Conservation (phyloP, 2,888 invertebrate genomes). For the Odontomyia ornata region DNA sequence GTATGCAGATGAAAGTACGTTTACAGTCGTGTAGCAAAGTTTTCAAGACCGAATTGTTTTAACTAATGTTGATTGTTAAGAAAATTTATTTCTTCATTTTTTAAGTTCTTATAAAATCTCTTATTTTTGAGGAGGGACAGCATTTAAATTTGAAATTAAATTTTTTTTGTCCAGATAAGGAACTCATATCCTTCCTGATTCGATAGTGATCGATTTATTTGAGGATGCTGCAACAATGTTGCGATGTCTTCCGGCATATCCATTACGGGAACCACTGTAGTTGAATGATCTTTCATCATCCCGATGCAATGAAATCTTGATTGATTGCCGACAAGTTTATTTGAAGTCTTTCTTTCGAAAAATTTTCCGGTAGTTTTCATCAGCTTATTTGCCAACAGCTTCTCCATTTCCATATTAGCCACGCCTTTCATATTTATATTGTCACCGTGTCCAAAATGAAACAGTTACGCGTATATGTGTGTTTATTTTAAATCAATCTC, state of each 20-base stretch:
- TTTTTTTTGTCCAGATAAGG: no score
- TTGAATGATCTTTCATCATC: neutral
- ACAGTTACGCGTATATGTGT: neutral
- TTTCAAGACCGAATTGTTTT: neutral
- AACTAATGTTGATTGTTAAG: neutral
- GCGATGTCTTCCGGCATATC: no score
- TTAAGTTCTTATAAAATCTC: no score
- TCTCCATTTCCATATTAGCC: neutral
- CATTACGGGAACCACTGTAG: neutral
- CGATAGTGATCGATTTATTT: no score
- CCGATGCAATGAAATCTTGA: neutral
- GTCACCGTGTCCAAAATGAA: neutral
- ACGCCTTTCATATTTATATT: neutral
- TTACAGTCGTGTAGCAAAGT: neutral
- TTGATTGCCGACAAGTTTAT: neutral
- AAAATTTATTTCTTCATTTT: no score
- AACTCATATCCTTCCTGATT: no score
- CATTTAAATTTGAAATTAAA: neutral
- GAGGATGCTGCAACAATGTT: no score
- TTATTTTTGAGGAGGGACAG: neutral
- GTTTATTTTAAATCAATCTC: neutral
- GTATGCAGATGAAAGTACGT: neutral
- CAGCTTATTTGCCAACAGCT: neutral
- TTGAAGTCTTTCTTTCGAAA: neutral
- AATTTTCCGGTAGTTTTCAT: slow-evolving; percentile 17